Conservation (phyloP, 1,140 invertebrate genomes). For the Druon quercuslanigerum region DNA sequence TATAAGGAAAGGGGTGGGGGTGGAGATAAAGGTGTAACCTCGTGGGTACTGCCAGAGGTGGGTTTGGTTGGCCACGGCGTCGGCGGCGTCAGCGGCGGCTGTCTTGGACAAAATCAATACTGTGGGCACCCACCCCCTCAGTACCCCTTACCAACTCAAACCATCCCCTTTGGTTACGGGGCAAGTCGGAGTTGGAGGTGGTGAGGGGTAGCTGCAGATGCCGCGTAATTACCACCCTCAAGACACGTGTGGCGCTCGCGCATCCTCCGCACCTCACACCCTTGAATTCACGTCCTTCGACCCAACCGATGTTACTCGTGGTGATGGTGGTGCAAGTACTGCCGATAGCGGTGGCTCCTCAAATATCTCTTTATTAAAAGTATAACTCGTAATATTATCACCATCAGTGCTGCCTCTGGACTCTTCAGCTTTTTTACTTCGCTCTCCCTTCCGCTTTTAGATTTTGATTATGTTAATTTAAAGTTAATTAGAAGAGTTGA, state of each 20-base stretch:
- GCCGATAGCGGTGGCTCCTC: slow-evolving; percentile 54
- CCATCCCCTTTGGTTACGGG: slow-evolving; percentile 69
- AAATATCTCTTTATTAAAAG: slow-evolving; percentile 72
- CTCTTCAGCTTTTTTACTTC: slow-evolving; percentile 39
- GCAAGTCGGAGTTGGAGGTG: slow-evolving; percentile 65
- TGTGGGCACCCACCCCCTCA: slow-evolving; percentile 69
- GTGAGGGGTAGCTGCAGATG: slow-evolving; percentile 73
- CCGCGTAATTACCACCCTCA: slow-evolving; percentile 76
- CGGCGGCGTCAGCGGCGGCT: slow-evolving; percentile 67
- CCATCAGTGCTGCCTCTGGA: slow-evolving; percentile 51
- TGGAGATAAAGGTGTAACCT: slow-evolving; percentile 70
- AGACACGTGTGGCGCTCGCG: slow-evolving; percentile 74
- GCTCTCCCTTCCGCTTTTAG: slow-evolving; percentile 23
- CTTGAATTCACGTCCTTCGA: slow-evolving; percentile 56
- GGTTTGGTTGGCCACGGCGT: slow-evolving; percentile 74
- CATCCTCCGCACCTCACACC: slow-evolving; percentile 57
- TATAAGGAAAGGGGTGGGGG: slow-evolving; percentile 41
- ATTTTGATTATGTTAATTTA: not conserved
- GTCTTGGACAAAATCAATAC: slow-evolving; percentile 77
- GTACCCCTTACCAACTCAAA: slow-evolving; percentile 52
- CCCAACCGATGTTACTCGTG: slow-evolving; percentile 55
- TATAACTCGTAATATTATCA: slow-evolving; percentile 66
- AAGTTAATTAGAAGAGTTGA: not conserved
- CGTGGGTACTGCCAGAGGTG: slow-evolving; percentile 74
- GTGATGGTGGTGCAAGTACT: slow-evolving; percentile 54